Evolutionary conservation across 2,113 vertebrate species (phyloP), one percentile per base, ranked within the genome.

Genomic region (Syngnathus floridae): DNA sequence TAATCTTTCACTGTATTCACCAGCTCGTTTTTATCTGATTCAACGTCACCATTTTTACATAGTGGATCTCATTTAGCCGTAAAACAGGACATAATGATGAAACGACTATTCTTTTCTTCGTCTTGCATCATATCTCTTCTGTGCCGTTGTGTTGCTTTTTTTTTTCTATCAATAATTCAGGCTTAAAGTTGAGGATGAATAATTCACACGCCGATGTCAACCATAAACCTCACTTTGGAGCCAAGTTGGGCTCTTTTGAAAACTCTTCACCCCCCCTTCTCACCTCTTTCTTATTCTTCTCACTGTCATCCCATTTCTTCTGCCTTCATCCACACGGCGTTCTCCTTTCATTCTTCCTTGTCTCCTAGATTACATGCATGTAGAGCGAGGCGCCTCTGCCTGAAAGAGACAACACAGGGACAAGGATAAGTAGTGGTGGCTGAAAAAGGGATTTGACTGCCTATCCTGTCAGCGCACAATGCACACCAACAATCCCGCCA

Each of bases 371-470:
- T 90, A 90, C 90, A 91, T 82, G 84, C 83, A 66, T 84, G 85
- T 82, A 75, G 82, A 88, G 87, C 78, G 58, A 84, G 85, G 76
- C 79, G 74, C 83, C 73, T 71, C 80, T 82, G 84, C 84, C 81
- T 88, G 83, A 87, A 87, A 82, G 85, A 84, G 84, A 84, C 81
- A 84, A 86, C 87, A 87, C 81, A 80, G 79, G 83, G 80, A 86
- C 85, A 83, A 74, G 85, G 85, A 88, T 88, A 88, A 88, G 85
- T 82, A 82, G 82, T 73, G 81, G 75, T 87, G 83, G 84, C 81
- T 89, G 86, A 88, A 89, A 90, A 91, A 71, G 70, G 88, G 91
- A 91, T 92, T 90, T 89, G 46, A 63, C 84, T 86, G 74, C 80
- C 85, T 84, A 88, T 90, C 86, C 88, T 82, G 76, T 88, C 76